These are phyloP conservation scores for Cephus rjabovi DNA, from an alignment of 2,888 invertebrate species.

Conservation along the genomic window DNA sequence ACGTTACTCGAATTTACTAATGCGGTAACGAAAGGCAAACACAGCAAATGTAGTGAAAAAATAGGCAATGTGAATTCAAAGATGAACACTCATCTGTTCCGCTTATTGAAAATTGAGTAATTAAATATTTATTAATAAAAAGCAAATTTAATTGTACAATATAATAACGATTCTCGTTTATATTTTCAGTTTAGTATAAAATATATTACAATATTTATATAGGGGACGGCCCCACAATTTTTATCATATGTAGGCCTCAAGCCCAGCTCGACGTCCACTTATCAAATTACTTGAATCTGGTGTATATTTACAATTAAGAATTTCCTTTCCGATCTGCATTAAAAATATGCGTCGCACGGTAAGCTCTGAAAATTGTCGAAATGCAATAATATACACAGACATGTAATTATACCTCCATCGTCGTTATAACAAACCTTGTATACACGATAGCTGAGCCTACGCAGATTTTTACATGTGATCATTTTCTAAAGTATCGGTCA, in stretches of 20 bases:
- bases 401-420: background rate
- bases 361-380: background rate
- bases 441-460: background rate
- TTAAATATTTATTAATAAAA: slow-evolving; percentile 50
- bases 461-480: background rate
- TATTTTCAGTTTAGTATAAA: slow-evolving; percentile 36
- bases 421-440: background rate
- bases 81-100: background rate
- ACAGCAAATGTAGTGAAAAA: background rate
- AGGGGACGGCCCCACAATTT: slow-evolving; percentile 38
- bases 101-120: slow-evolving; percentile 14
- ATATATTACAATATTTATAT: slow-evolving; percentile 25
- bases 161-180: slow-evolving; percentile 51
- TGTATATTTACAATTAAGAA: slow-evolving; percentile 1
- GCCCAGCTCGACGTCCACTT: slow-evolving; percentile 49
- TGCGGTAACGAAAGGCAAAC: background rate
- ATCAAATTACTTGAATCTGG: slow-evolving; percentile 12
- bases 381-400: background rate
- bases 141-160: slow-evolving; percentile 42
- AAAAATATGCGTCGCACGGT: background rate
- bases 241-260: slow-evolving; percentile 45
- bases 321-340: background rate
- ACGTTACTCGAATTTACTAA: background rate
- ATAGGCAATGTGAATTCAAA: background rate
- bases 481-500: background rate